Evolutionary conservation across 2,888 invertebrate genomes (phyloP).

Genomic region (Amitus sp.): DNA sequence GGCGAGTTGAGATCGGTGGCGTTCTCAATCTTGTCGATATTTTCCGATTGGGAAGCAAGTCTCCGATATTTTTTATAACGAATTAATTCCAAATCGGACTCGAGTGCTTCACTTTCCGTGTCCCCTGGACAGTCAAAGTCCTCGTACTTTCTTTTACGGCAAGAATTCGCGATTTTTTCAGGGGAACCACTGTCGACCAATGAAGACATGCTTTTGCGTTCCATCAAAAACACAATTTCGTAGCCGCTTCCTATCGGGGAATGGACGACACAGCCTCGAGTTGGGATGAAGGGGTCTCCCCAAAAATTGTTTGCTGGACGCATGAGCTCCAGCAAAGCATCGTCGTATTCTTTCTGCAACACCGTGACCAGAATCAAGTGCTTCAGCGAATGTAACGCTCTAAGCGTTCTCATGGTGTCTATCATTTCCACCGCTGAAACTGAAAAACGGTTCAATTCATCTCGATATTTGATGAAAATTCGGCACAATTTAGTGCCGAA

Average conservation of each 20-base stretch:
- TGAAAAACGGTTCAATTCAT: not conserved
- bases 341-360: not conserved
- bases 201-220: not conserved
- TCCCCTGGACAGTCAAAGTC: no score
- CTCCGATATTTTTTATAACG: no score
- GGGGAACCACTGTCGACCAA: no score
- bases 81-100: no score
- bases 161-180: no score
- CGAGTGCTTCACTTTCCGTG: no score
- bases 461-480: no score
- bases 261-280: not conserved
- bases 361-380: not conserved
- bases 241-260: not conserved
- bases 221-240: not conserved
- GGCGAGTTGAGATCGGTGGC: no score
- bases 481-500: not conserved
- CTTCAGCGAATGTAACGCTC: not conserved
- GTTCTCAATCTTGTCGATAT: no score
- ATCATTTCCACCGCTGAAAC: not conserved
- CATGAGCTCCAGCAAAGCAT: not conserved
- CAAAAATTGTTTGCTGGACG: not conserved
- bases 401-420: not conserved
- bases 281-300: not conserved
- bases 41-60: no score
- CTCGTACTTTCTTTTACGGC: no score